Percentiles rank a stretch among this genome's conserved stretches.
These are phyloP conservation scores for Catotricha subobsoleta DNA, from an alignment of 2,888 invertebrate species.

Conservation along the genomic window DNA sequence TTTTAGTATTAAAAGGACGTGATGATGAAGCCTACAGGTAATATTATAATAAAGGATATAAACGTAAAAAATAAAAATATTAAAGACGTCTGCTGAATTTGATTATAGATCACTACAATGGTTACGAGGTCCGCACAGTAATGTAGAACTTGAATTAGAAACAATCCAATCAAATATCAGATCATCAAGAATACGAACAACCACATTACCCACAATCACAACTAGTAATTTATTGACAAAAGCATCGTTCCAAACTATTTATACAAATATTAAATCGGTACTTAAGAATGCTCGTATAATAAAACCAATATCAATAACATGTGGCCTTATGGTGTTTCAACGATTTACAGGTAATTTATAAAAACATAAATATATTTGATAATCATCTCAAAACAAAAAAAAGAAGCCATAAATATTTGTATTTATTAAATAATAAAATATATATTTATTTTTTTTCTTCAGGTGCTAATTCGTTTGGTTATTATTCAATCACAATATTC, in stretches of 20 bases:
- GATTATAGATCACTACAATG: conserved; percentile 44
- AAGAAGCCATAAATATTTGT: conserved; percentile 13
- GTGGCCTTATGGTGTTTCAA: conserved; percentile 79
- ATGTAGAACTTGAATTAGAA: conserved; percentile 55
- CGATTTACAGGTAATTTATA: conserved; percentile 34
- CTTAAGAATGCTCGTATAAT: conserved; percentile 32
- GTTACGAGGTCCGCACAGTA: conserved; percentile 65
- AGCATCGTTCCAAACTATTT: conserved; percentile 26
- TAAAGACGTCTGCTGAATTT: conserved; percentile 18
- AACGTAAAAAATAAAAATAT: conserved; percentile 3
- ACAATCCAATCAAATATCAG: conserved; percentile 50
- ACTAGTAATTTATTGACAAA: conserved; percentile 6
- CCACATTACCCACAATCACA: conserved; percentile 30
- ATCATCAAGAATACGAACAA: conserved; percentile 24
- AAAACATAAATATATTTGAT: not conserved
- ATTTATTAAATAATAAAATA: not conserved
- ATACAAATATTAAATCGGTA: conserved; percentile 10
- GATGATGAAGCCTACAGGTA: conserved; percentile 46
- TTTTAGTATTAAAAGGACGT: conserved; percentile 55
- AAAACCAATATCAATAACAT: conserved; percentile 65
- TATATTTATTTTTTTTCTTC: conserved; percentile 21
- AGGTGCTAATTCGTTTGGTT: conserved; percentile 69
- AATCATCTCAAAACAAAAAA: not conserved
- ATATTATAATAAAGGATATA: conserved; percentile 6
- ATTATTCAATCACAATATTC: conserved; percentile 75